Base-by-base conservation (phyloP, 2,797 vertebrate genomes). In the Clarias laeviceps region DNA sequence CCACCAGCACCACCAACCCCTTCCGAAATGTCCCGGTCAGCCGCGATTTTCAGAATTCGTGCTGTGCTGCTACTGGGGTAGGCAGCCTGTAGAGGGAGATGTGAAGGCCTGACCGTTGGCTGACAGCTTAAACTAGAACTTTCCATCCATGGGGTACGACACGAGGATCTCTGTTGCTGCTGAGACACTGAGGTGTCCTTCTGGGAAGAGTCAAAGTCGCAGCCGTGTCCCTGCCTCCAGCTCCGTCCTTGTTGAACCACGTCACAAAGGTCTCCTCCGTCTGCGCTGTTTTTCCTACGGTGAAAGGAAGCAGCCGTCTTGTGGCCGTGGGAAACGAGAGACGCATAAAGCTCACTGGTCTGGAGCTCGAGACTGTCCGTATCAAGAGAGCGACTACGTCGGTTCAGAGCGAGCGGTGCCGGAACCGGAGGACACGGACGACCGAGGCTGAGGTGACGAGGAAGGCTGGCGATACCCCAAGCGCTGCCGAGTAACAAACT, bases 391-490 rank as follows among this genome's bases (percentile, higher is more conserved):
- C 97, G 96, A 89, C 98, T 99, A 86, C 97, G 96, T 54, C 97
- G 95, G 91, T 96, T 97, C 40, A 96, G 68, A 17, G 96, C 96
- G 93, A 98, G 93, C 0, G 96, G 94, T 1, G 93, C 94, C 0
- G 96, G 94, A 91, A 93, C 86, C 64, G 96, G 91, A 83, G 95
- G 95, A 88, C 92, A 93, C 22, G 96, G 92, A 62, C 95, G 96
- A 15, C 95, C 94, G 15, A 97, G 94, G 87, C 96, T 96, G 3
- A 97, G 93, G 90, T 97, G 96, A 57, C 97, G 95, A 54, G 98
- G 98, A 83, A 99, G 96, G 94, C 97, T 98, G 74, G 97, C 92
- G 5, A 97, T 96, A 0, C 97, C 97, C 98, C 97, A 98, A 57
- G 94, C 93, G 14, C 96, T 94, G 88, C 94, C 95, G 88, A 96